phyloP scores from a whole-genome alignment of 2,888 invertebrate genomes.

The Dryadula phaetusa region DNA sequence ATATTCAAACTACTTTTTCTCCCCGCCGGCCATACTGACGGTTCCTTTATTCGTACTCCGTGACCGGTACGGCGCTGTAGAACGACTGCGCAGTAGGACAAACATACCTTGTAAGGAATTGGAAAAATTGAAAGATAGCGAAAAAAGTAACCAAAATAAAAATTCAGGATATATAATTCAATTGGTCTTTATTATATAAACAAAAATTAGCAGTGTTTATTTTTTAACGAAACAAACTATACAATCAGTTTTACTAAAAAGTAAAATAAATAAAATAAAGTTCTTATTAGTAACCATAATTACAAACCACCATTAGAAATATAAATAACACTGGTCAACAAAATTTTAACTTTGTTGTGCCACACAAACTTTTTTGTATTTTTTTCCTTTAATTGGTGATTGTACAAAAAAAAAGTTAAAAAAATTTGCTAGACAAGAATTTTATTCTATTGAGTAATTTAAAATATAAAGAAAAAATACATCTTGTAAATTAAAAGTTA shows the following conservation, averaged over 20 bases:
- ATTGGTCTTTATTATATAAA: slow-evolving; percentile 49
- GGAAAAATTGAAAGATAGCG: slow-evolving; percentile 48
- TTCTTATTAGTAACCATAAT: slow-evolving; percentile 48
- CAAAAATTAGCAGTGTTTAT: slow-evolving; percentile 47
- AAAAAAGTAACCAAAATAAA: slow-evolving; percentile 11
- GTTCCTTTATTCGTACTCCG: slow-evolving; percentile 46
- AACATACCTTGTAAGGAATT: slow-evolving; percentile 48
- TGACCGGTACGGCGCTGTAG: slow-evolving; percentile 49
- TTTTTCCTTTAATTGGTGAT: no score
- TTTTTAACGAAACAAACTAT: slow-evolving; percentile 40
- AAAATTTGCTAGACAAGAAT: no score
- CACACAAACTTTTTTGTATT: no score
- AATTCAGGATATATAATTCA: slow-evolving; percentile 45
- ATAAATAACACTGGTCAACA: no score
- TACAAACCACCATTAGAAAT: slow-evolving; percentile 50
- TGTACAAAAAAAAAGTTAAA: no score
- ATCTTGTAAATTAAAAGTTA: no score
- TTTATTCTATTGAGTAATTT: no score
- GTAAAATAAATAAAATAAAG: slow-evolving; percentile 49
- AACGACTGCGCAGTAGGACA: slow-evolving; percentile 49
- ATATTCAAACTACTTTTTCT: slow-evolving; percentile 49
- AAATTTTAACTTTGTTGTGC: no score
- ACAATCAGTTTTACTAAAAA: slow-evolving; percentile 49
- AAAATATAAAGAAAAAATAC: no score
- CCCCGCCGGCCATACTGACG: slow-evolving; percentile 47